Evolutionary conservation across 2,797 vertebrate species (phyloP).

Genomic region (Anguilla anguilla): DNA sequence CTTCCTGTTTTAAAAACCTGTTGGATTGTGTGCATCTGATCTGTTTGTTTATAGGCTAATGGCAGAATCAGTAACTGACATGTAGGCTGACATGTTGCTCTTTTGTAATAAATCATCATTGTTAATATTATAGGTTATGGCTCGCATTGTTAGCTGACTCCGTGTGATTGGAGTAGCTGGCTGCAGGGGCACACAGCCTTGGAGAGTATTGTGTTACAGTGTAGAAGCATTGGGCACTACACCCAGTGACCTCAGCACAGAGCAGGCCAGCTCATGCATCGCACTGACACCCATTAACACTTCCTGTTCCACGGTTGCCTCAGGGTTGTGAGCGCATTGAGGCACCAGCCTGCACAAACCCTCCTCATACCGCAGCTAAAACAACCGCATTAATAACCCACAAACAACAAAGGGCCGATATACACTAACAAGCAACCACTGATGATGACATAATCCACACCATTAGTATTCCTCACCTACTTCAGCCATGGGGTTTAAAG

Average conservation of each 20-base stretch:
- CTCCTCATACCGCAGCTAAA: neutral
- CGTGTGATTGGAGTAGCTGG: neutral
- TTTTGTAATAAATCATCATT: constrained; percentile 3
- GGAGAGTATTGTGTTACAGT: neutral
- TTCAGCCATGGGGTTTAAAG: neutral
- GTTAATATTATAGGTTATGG: neutral
- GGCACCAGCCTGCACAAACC: neutral
- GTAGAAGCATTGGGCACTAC: neutral
- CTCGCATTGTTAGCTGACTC: neutral
- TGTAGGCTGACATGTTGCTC: neutral
- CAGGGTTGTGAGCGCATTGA: neutral
- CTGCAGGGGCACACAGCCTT: neutral
- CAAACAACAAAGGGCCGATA: neutral
- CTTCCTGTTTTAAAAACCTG: constrained; percentile 11
- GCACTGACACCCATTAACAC: neutral
- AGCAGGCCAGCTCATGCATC: neutral
- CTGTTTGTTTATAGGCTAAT: neutral
- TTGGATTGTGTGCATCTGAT: neutral
- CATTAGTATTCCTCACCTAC: neutral
- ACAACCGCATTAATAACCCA: neutral
- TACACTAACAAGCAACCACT: neutral
- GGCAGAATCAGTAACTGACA: too few species aligned
- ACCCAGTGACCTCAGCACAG: neutral
- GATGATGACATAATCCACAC: neutral
- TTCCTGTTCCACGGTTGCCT: neutral